A percentile compares a stretch with the other conserved stretches of the same genome.
Conservation (phyloP, 2,888 invertebrate genomes). For the Bimastos eiseni region DNA sequence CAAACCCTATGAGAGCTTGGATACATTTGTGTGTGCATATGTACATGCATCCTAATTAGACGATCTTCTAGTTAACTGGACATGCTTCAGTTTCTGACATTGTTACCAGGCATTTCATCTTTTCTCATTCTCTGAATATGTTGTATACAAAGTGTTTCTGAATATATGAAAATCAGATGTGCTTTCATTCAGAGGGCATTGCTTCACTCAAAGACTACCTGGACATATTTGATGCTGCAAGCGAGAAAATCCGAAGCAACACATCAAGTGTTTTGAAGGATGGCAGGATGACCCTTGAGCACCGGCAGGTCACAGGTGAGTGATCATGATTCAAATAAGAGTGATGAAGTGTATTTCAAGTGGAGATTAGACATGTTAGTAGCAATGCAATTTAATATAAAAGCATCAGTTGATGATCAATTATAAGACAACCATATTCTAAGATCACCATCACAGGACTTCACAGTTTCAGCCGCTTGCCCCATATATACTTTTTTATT, state of each 20-base stretch:
- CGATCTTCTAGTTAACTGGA: neutral
- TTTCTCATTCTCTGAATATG: neutral
- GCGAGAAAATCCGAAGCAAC: slow-evolving; percentile 34
- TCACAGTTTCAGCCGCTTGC: too few relatives aligned
- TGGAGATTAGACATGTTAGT: neutral
- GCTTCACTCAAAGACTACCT: slow-evolving; percentile 34
- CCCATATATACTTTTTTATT: too few relatives aligned
- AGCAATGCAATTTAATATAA: neutral
- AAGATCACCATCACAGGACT: neutral
- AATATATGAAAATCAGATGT: too few relatives aligned
- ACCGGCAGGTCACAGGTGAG: slow-evolving; percentile 32
- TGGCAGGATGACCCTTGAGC: neutral
- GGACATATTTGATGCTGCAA: slow-evolving; percentile 35
- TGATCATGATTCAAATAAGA: neutral
- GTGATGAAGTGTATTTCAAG: neutral
- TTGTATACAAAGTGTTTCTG: too few relatives aligned
- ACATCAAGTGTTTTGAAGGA: neutral
- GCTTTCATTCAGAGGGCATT: slow-evolving; percentile 17
- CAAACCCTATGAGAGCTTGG: neutral
- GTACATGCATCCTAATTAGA: neutral
- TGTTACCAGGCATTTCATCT: neutral
- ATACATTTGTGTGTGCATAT: too few relatives aligned
- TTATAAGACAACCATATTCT: neutral
- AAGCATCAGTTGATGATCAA: neutral
- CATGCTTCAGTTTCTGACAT: neutral